Percentiles rank a stretch among this genome's conserved stretches.
Evolutionary conservation across 2,888 invertebrate genomes (phyloP).

Genomic region (Metacarcinus magister): DNA sequence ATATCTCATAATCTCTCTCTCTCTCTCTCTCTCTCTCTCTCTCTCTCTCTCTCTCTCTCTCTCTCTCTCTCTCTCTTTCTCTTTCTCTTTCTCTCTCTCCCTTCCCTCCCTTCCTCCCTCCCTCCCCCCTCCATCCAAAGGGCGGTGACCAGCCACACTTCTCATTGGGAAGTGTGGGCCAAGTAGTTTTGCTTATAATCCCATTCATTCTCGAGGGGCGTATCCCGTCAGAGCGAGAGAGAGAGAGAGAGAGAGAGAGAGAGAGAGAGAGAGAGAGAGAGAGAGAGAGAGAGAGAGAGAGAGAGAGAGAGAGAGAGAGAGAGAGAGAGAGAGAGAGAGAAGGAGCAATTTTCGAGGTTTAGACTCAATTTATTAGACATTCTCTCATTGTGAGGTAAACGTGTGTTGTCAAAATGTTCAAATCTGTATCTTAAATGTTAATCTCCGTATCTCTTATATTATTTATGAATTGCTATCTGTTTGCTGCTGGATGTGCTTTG

Average conservation of each 20-base stretch:
- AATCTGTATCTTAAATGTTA: too few relatives aligned
- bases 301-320: not conserved
- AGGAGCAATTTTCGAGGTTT: too few relatives aligned
- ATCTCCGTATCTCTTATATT: too few relatives aligned
- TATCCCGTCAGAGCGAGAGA: conserved; percentile 8
- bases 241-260: conserved; percentile 40
- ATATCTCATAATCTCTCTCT: not conserved
- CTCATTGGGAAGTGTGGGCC: not conserved
- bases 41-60: not conserved
- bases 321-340: too few relatives aligned
- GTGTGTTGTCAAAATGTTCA: too few relatives aligned
- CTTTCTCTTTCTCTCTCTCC: not conserved
- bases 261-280: not conserved
- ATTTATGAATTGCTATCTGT: too few relatives aligned
- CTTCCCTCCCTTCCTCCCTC: not conserved
- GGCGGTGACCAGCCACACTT: not conserved
- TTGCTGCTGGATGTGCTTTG: not conserved
- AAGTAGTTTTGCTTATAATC: not conserved
- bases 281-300: not conserved
- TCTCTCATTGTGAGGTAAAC: not conserved
- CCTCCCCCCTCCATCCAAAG: not conserved
- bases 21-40: not conserved
- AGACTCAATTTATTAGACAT: not conserved
- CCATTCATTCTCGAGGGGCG: not conserved
- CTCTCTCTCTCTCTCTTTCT: not conserved